Base-by-base conservation (phyloP, 2,797 vertebrate species). In the Aldrovandia affinis region DNA sequence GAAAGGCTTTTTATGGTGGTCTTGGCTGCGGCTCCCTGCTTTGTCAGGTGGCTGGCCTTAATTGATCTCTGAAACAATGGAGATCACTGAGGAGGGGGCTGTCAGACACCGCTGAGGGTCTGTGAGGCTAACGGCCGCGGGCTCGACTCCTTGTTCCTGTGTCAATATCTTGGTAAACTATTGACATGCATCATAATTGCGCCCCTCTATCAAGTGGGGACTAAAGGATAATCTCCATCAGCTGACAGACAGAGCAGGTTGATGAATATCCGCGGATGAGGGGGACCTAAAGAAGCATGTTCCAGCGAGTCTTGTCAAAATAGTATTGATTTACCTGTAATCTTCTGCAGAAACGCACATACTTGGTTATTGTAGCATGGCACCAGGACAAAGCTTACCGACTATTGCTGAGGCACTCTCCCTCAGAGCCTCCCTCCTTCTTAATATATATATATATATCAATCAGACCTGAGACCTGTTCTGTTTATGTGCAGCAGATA, bases 241-340 rank as follows among this genome's bases (percentile, higher is more conserved):
- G 96, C 96, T 98, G 97, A 98, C 97, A 98, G 92, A 96, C 91
- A 95, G 95, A 96, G 97, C 96, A 96, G 96, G 95, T 97, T 99
- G 98, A 99, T 98, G 97, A 98, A 99, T 99, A 97, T 96, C 93
- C 96, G 92, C 95, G 95, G 95, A 97, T 96, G 95, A 97, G 97
- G 98, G 98, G 97, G 97, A 97, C 98, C 97, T 96, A 98, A 98
- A 98, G 98, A 99, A 97, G 97, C 97, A 97, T 98, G 98, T 99
- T 98, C 98, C 98, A 98, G 98, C 98, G 98, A 98, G 98, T 98
- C 97, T 97, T 98, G 98, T 99, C 98, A 98, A 97, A 97, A 97
- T 96, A 96, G 95, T 98, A 99, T 99, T 98, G 98, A 99, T 99
- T 98, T 50, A 50, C 47, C 47, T 50, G 47, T 97, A 98, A 98